Conservation (phyloP, 2,113 vertebrate genomes). For the Bucco capensis region DNA sequence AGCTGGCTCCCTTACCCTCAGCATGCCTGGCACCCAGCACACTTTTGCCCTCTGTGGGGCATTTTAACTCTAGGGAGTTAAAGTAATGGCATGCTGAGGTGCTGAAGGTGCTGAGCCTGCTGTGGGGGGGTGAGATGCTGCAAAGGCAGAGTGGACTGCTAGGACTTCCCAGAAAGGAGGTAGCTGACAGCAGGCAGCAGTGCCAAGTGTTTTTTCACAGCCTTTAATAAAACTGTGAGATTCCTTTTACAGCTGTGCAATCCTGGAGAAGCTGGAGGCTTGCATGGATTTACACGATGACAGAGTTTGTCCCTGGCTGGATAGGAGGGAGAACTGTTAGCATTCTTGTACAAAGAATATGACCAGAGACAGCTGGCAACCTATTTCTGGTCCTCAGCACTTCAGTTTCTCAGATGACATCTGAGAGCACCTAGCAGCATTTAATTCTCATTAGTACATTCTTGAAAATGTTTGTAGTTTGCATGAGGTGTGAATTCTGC, state of each 20-base stretch:
- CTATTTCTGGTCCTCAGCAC: constrained; percentile 48
- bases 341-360: constrained; percentile 44
- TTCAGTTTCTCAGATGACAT: constrained; percentile 54
- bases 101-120: not conserved
- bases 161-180: constrained; percentile 13
- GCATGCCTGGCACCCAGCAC: not conserved
- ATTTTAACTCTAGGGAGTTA: not conserved
- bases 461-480: not conserved
- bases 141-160: not conserved
- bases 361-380: constrained; percentile 56
- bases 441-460: constrained; percentile 51
- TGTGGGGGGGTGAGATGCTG: not conserved
- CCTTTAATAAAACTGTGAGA: constrained; percentile 64
- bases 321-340: constrained; percentile 37
- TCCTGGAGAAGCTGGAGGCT: constrained; percentile 31
- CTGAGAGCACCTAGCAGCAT: constrained; percentile 33
- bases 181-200: constrained; percentile 40
- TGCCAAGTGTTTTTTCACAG: constrained; percentile 58
- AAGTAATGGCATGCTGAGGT: not conserved
- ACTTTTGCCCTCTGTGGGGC: not conserved
- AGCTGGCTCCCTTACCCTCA: not conserved
- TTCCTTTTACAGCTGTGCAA: constrained; percentile 63
- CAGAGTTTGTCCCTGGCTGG: not conserved
- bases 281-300: constrained; percentile 42
- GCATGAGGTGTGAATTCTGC: not conserved